Conservation (phyloP, 2,888 invertebrate species). For the Leucania comma region DNA sequence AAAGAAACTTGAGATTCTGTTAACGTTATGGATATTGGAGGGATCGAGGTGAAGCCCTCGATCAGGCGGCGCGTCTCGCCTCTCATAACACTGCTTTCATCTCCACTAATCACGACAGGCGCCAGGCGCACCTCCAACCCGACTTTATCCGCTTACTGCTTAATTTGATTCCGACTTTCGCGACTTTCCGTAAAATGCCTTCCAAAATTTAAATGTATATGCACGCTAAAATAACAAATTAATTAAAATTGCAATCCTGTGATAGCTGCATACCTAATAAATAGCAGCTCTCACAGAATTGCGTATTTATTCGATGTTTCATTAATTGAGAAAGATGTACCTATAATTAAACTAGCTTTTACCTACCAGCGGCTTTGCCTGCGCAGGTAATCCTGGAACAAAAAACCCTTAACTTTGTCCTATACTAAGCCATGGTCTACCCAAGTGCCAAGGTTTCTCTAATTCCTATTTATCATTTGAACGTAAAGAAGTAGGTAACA, state of each 20-base stretch:
- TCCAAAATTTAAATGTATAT: constrained; percentile 31
- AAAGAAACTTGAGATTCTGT: constrained; percentile 36
- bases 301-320: constrained; percentile 20
- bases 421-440: too few relatives aligned
- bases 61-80: constrained; percentile 48
- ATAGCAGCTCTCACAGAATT: constrained; percentile 25
- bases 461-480: too few relatives aligned
- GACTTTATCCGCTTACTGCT: constrained; percentile 79
- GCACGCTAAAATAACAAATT: constrained; percentile 41
- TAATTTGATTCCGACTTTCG: constrained; percentile 81
- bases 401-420: too few relatives aligned
- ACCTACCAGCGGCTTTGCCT: too few relatives aligned
- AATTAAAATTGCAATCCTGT: constrained; percentile 44
- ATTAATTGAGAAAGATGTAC: not conserved
- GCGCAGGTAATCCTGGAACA: too few relatives aligned
- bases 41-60: constrained; percentile 67
- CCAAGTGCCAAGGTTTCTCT: too few relatives aligned
- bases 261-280: too few relatives aligned
- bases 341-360: not conserved
- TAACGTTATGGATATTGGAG: constrained; percentile 56
- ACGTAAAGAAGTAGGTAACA: too few relatives aligned
- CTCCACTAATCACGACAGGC: constrained; percentile 75
- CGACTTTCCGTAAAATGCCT: too few relatives aligned
- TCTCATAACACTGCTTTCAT: constrained; percentile 72
- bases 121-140: constrained; percentile 43